Conservation (phyloP, 2,888 invertebrate genomes). For the Shargacucullia verbasci region DNA sequence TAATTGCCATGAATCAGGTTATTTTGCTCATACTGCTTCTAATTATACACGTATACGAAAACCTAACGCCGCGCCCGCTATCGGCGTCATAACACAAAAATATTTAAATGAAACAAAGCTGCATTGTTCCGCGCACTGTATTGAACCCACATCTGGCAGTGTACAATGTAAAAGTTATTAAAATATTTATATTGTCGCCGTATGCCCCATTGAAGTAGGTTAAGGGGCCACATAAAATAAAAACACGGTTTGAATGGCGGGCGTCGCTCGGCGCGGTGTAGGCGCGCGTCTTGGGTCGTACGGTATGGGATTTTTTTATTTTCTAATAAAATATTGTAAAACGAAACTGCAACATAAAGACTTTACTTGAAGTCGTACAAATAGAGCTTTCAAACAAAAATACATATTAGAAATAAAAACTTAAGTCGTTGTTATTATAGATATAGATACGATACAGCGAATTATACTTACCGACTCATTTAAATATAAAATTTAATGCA, state of each 20-base stretch:
- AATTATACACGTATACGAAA: neutral
- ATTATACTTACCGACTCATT: too few species aligned
- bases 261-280: slow-evolving; percentile 9
- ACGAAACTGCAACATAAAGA: too few species aligned
- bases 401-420: too few species aligned
- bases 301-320: slow-evolving; percentile 1
- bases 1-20: too few species aligned
- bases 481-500: too few species aligned
- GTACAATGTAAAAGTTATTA: slow-evolving; percentile 57
- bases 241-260: slow-evolving; percentile 39
- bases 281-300: slow-evolving; percentile 28
- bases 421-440: too few species aligned
- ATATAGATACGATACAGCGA: too few species aligned
- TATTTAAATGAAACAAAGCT: slow-evolving; percentile 36
- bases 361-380: too few species aligned
- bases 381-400: too few species aligned
- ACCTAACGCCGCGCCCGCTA: neutral
- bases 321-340: slow-evolving; percentile 1
- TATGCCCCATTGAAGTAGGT: slow-evolving; percentile 61
- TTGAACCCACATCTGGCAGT: slow-evolving; percentile 47
- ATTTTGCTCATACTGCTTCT: too few species aligned
- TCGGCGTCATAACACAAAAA: slow-evolving; percentile 36
- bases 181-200: slow-evolving; percentile 60
- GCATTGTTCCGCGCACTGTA: slow-evolving; percentile 35
- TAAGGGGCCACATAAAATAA: slow-evolving; percentile 60